Conservation (phyloP, 2,113 vertebrate genomes). For the Embiotoca jacksoni region DNA sequence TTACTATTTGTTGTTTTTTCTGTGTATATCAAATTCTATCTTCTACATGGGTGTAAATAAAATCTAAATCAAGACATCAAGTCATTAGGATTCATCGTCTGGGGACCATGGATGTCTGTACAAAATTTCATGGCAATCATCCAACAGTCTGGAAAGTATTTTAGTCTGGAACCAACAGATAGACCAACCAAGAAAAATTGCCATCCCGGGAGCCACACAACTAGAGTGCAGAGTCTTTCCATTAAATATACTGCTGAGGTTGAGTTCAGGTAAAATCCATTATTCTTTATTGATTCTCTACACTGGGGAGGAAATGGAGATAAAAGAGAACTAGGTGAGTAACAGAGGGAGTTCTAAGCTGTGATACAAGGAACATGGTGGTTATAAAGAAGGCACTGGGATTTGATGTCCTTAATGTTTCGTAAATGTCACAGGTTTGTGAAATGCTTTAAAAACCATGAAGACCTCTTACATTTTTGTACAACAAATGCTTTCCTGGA, state of each 20-base stretch:
- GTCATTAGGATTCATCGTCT: background rate
- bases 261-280: conserved; percentile 44
- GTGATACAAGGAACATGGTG: conserved; percentile 13
- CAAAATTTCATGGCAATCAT: background rate
- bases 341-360: conserved; percentile 10
- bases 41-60: no score
- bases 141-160: background rate
- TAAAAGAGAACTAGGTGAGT: conserved; percentile 38
- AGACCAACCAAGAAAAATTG: background rate
- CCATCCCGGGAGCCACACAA: background rate
- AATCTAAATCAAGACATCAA: background rate
- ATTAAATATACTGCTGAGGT: conserved; percentile 30
- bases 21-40: no score
- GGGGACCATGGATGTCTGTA: background rate
- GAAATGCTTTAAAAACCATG: no score
- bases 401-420: background rate
- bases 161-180: background rate
- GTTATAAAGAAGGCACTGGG: background rate
- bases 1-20: no score
- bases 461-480: background rate
- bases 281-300: conserved; percentile 56
- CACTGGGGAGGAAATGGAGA: conserved; percentile 23
- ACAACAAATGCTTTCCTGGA: background rate
- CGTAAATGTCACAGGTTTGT: background rate
- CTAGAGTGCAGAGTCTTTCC: conserved; percentile 8